A percentile compares a stretch with the other conserved stretches of the same genome.
Conservation (phyloP, 2,888 invertebrate genomes). For the Merodon equestris region DNA sequence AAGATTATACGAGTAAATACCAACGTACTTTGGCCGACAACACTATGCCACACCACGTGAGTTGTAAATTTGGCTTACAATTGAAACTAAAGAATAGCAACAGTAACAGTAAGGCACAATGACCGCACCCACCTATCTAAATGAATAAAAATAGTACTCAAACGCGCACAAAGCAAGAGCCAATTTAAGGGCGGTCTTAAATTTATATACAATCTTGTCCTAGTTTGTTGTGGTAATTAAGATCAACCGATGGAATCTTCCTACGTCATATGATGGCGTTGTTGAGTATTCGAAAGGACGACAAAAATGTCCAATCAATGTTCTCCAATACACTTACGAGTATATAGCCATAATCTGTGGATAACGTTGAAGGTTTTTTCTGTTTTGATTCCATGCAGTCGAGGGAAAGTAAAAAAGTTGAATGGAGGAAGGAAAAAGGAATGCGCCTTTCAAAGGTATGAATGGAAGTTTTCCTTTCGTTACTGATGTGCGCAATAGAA, state of each 20-base stretch:
- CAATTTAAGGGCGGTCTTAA: slow-evolving; percentile 10
- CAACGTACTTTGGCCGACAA: neutral
- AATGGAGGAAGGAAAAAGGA: slow-evolving; percentile 5
- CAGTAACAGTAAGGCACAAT: neutral
- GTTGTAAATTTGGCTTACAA: slow-evolving; percentile 6
- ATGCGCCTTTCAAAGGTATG: slow-evolving; percentile 33
- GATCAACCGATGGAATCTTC: slow-evolving; percentile 2
- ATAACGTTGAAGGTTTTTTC: slow-evolving; percentile 29
- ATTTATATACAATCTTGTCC: slow-evolving; percentile 8
- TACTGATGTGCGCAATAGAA: slow-evolving; percentile 33
- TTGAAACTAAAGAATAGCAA: slow-evolving; percentile 5
- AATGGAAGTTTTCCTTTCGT: slow-evolving; percentile 5
- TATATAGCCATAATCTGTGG: too few relatives aligned
- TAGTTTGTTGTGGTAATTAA: slow-evolving; percentile 16
- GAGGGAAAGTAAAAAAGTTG: slow-evolving; percentile 7
- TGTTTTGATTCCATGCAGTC: slow-evolving; percentile 5
- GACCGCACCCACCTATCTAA: slow-evolving; percentile 12
- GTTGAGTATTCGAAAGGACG: slow-evolving; percentile 21
- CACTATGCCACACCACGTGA: slow-evolving; percentile 12
- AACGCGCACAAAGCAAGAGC: neutral
- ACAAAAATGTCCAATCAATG: slow-evolving; percentile 45
- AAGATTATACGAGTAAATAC: neutral
- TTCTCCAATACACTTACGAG: neutral
- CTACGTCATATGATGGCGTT: slow-evolving; percentile 8
- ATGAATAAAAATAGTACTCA: slow-evolving; percentile 11